Evolutionary conservation across 2,797 vertebrate species (phyloP), one percentile per base, ranked within the genome.

Genomic region (Sandelia bainsii): DNA sequence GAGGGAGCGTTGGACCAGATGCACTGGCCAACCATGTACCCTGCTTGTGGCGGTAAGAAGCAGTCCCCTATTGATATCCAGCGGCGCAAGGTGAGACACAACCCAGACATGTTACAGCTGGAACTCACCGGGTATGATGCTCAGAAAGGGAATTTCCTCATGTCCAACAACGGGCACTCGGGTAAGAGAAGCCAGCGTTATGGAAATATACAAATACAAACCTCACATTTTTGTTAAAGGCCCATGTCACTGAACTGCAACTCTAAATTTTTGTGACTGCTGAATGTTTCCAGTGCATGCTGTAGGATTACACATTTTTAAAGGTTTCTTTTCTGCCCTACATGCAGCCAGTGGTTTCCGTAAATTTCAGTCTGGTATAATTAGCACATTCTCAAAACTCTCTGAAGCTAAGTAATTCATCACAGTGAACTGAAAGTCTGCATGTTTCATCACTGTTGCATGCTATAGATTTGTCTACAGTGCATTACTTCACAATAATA

Each of bases 11-110:
- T 96, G 92, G 94, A 96, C 20, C 94, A 98, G 78, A 89, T 73
- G n/a, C 94, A 96, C 77, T 98, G 98, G 97, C 42, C 82, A 0
- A 82, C 64, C 6, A 73, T 91, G 48, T 98, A 96, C 60, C 91
- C 93, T 0, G 69, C 40, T 1, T 99, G 98, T 0, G 93, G 92
- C 0, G 95, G 96, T 0, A 48, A 66, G 32, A 94, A 81, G 17
- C 98, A 99, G 78, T 99, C 97, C 0, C 98, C 98, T 0, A 94
- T 99, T 11, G 84, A 98, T 84, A 95, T 98, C 82, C 94, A 96
- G 94, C 89, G 88, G 61, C 94, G 83, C 17, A 93, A 62, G 10
- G 96, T 94, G 49, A 77, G 0, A 2, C 92, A 94, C 89, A 96
- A 96, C 64, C 90, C 92, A 0, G 37, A 57, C 32, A 70, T 98